Base-by-base conservation (phyloP, 2,888 invertebrate species). In the Unio pictorum region DNA sequence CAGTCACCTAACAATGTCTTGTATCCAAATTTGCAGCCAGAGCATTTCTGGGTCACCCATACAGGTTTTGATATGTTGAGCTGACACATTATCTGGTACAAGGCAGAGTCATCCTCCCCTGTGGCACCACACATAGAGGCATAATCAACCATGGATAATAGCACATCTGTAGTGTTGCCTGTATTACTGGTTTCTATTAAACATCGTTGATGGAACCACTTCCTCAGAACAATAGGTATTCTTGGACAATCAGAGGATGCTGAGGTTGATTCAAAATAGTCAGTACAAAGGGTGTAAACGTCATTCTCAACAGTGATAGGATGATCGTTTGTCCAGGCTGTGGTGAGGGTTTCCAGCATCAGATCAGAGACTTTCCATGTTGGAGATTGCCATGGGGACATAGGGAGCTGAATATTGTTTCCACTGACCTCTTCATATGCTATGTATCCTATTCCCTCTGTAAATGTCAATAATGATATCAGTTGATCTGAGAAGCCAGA, bases 341-440 rank as follows among this genome's bases (percentile, higher is more conserved):
- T 60, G 26, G 74, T 57, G 15, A 80, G 55, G n/a, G 68, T 57
- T 28, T 68, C 66, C 57, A 84, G 74, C 26, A 67, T 62, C 6
- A 81, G 66, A 59, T 81, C 80, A 1, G 84, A 83, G 6, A 77
- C 68, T 26, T 66, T 68, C 84, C 84, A 85, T 4, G 63, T 18
- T 28, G 84, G 84, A n/a, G 81, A 72, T 61, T 79, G 81, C 84
- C 84, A 85, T 15, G 84, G 84, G 17, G 71, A 68, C 2, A 58
- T 67, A 6, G 84, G 84, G n/a, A 85, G 66, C n/a, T 69, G 58
- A n/a, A 85, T 68, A 65, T 76, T 76, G 65, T 78, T 81, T 11
- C 78, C 75, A 17, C 73, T 63, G 8, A 81, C 73, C 8, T 67
- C 64, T 63, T 84, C 84, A 75, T 77, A 81, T 4, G 76, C 80